Percentiles rank a stretch among this genome's conserved stretches.
These are phyloP conservation scores for Bellardia bayeri DNA, from an alignment of 2,888 invertebrate species.

Conservation along the genomic window DNA sequence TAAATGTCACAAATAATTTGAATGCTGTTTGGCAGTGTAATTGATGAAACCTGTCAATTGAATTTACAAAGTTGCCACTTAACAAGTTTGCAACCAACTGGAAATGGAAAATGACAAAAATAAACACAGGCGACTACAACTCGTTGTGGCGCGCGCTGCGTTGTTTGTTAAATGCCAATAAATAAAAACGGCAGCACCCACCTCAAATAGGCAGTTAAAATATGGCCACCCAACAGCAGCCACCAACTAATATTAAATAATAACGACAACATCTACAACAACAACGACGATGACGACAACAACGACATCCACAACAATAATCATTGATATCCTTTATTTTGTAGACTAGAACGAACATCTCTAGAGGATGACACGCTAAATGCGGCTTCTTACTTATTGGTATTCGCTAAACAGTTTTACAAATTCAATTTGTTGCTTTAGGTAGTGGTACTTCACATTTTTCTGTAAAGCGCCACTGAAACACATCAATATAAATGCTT, in stretches of 20 bases:
- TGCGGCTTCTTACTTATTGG: slow-evolving; percentile 52
- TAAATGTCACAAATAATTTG: slow-evolving; percentile 42
- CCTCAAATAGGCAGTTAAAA: slow-evolving; percentile 27
- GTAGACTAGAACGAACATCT: slow-evolving; percentile 20
- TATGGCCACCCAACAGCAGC: slow-evolving; percentile 44
- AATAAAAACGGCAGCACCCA: slow-evolving; percentile 35
- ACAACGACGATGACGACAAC: neutral
- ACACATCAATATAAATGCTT: neutral
- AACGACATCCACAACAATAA: slow-evolving; percentile 1
- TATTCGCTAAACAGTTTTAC: slow-evolving; percentile 50
- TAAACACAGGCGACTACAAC: slow-evolving; percentile 11
- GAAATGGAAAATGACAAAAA: slow-evolving; percentile 16
- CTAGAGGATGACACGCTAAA: slow-evolving; percentile 41
- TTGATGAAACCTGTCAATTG: slow-evolving; percentile 56
- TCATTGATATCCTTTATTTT: slow-evolving; percentile 28
- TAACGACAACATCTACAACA: neutral
- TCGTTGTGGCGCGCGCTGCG: slow-evolving; percentile 14
- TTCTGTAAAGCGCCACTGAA: slow-evolving; percentile 10
- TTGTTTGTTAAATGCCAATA: slow-evolving; percentile 33
- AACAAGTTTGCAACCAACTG: slow-evolving; percentile 40
- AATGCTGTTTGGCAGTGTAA: slow-evolving; percentile 31
- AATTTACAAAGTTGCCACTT: slow-evolving; percentile 48
- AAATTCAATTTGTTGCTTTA: slow-evolving; percentile 63
- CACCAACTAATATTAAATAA: slow-evolving; percentile 28
- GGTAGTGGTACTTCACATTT: slow-evolving; percentile 33